A percentile compares a stretch with the other conserved stretches of the same genome.
Evolutionary conservation across 2,888 invertebrate species (phyloP).

Genomic region (Lasioglossum figueresi): DNA sequence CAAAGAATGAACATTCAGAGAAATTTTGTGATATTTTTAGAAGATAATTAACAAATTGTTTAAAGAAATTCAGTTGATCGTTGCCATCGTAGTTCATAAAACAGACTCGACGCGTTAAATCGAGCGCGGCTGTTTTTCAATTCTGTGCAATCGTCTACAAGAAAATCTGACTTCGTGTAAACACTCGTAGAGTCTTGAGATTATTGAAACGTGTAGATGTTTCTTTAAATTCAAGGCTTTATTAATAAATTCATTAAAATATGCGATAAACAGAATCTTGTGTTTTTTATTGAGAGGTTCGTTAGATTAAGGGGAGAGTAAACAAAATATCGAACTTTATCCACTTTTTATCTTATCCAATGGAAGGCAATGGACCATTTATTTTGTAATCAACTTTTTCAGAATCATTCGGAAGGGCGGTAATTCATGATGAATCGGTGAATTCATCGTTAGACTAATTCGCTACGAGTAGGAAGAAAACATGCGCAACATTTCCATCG

Average conservation of each 20-base stretch:
- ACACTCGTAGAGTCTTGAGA: background rate
- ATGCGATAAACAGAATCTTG: background rate
- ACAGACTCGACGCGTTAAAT: background rate
- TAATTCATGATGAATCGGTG: background rate
- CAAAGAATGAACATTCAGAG: too few species aligned
- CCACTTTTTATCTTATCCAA: background rate
- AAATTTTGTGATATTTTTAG: too few species aligned
- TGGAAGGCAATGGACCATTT: background rate
- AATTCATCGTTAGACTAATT: background rate
- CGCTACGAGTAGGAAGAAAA: background rate
- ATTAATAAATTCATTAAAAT: background rate
- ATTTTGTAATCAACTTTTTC: background rate
- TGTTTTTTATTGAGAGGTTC: background rate
- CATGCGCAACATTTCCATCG: background rate
- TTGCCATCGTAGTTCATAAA: background rate
- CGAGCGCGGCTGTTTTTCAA: background rate
- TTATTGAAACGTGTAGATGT: background rate
- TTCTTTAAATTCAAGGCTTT: background rate
- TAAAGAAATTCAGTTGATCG: too few species aligned
- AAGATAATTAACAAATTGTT: too few species aligned
- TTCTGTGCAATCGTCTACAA: background rate
- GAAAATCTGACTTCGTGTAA: background rate
- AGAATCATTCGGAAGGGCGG: background rate
- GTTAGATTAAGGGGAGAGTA: background rate
- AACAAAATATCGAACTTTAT: background rate